These are phyloP conservation scores for Campoplex capitator DNA, from an alignment of 2,888 invertebrate species.

Conservation along the genomic window DNA sequence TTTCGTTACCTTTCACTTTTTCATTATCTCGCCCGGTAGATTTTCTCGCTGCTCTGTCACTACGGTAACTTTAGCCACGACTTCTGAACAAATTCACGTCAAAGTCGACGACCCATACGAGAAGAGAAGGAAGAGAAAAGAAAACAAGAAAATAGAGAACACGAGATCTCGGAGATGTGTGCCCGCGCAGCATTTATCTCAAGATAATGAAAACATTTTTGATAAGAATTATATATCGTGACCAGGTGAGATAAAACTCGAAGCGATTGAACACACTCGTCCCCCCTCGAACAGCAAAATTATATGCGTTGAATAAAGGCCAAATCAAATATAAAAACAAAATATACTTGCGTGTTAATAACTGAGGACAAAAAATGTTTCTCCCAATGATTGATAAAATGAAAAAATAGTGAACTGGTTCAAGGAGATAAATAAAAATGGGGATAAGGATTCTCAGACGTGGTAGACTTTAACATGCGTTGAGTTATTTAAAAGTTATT, in stretches of 20 bases:
- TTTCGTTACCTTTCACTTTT: constrained; percentile 16
- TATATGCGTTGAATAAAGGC: neutral
- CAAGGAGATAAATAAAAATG: constrained; percentile 4
- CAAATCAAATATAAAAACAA: neutral
- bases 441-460: constrained; percentile 24
- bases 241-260: neutral
- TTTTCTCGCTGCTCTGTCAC: constrained; percentile 23
- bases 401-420: neutral
- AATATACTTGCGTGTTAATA: too few relatives aligned
- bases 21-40: constrained; percentile 29
- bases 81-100: constrained; percentile 42
- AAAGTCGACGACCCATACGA: constrained; percentile 52
- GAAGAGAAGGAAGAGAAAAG: neutral
- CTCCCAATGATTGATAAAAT: too few relatives aligned
- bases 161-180: constrained; percentile 13
- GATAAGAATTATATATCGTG: constrained; percentile 20
- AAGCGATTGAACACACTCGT: neutral
- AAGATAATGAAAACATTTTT: constrained; percentile 40
- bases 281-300: neutral
- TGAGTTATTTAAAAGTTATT: constrained; percentile 32
- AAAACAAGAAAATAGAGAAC: constrained; percentile 13
- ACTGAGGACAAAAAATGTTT: too few relatives aligned
- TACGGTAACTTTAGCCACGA: neutral
- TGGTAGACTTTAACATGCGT: neutral
- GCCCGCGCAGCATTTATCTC: constrained; percentile 8